These are phyloP conservation scores for Watersipora subatra DNA, from an alignment of 1,140 invertebrate species.

Conservation along the genomic window DNA sequence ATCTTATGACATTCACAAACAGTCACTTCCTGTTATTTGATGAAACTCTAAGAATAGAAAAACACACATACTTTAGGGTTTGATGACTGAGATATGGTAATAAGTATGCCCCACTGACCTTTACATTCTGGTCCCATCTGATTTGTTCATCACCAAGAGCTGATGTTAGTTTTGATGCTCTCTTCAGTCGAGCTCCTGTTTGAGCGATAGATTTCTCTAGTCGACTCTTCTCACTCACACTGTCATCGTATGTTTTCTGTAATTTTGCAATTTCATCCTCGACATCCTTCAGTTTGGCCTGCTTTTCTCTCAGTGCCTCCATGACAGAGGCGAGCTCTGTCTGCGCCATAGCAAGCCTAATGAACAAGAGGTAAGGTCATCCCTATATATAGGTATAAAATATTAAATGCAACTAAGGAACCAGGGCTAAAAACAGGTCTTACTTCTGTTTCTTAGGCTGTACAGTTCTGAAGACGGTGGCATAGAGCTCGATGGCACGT, in stretches of 20 bases:
- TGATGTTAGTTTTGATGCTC: constrained; percentile 66
- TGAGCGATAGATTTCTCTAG: constrained; percentile 54
- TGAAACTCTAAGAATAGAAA: too few species aligned
- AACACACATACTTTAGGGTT: too few species aligned
- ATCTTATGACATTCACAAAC: too few species aligned
- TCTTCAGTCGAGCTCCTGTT: constrained; percentile 59
- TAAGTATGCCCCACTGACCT: constrained; percentile 47
- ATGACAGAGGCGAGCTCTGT: constrained; percentile 37
- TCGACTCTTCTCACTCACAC: constrained; percentile 46
- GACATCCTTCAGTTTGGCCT: constrained; percentile 35
- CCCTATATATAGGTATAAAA: too few species aligned
- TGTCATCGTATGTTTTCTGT: constrained; percentile 41
- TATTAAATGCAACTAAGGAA: constrained; percentile 4
- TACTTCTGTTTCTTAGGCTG: constrained; percentile 62
- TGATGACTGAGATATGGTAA: too few species aligned
- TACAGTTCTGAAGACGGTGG: constrained; percentile 34
- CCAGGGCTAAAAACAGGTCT: constrained; percentile 14
- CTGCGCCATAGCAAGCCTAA: constrained; percentile 49
- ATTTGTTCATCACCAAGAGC: constrained; percentile 68
- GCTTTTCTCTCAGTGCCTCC: constrained; percentile 34
- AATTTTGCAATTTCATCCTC: constrained; percentile 40
- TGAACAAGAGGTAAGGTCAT: constrained; percentile 2
- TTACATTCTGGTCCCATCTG: constrained; percentile 61
- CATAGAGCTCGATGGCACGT: constrained; percentile 38
- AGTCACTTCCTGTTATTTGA: too few species aligned